phyloP scores from a whole-genome alignment of 2,888 invertebrate genomes.

The Aphodius sticticus region DNA sequence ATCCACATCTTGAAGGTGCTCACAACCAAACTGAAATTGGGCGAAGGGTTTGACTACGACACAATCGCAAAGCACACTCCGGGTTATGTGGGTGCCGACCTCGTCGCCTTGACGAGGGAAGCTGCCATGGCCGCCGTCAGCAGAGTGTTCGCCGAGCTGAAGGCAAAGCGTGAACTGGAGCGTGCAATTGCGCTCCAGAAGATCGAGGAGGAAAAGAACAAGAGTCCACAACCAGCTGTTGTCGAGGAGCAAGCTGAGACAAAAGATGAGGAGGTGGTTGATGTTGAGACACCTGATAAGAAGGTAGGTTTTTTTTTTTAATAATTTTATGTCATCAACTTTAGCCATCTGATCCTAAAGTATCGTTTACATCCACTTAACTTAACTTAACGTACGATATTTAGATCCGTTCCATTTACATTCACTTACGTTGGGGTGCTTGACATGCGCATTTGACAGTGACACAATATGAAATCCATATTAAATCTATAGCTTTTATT shows the following conservation, averaged over 20 bases:
- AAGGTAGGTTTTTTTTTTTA: slow-evolving; percentile 40
- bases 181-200: slow-evolving; percentile 43
- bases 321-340: slow-evolving; percentile 16
- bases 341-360: no score
- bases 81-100: slow-evolving; percentile 95
- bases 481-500: no score
- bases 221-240: slow-evolving; percentile 15
- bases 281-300: slow-evolving; percentile 59
- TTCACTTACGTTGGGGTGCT: no score
- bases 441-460: no score
- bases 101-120: slow-evolving; percentile 85
- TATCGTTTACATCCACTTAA: no score
- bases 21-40: slow-evolving; percentile 74
- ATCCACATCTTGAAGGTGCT: slow-evolving; percentile 79
- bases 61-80: slow-evolving; percentile 86
- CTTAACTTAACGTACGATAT: no score
- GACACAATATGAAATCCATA: no score
- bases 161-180: slow-evolving; percentile 46
- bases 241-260: slow-evolving; percentile 7
- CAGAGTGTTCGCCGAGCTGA: slow-evolving; percentile 57
- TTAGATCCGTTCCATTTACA: no score
- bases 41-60: slow-evolving; percentile 74
- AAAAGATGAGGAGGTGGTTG: slow-evolving; percentile 39
- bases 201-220: slow-evolving; percentile 41
- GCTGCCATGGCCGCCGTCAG: slow-evolving; percentile 90